Percentiles rank a stretch among this genome's conserved stretches.
phyloP scores from a whole-genome alignment of 2,888 invertebrate species.

The Megastigmus dorsalis region DNA sequence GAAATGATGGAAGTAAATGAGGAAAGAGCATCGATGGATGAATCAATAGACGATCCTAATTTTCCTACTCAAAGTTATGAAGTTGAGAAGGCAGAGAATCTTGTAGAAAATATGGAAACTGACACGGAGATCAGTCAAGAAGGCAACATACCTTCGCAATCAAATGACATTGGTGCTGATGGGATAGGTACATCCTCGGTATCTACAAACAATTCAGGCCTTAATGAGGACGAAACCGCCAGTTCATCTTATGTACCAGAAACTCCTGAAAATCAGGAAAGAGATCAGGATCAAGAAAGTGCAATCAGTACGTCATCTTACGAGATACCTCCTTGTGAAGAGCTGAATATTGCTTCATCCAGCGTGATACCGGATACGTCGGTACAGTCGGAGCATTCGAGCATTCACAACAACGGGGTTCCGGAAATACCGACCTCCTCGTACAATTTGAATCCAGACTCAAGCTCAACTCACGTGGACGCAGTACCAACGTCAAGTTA shows the following conservation, averaged over 20 bases:
- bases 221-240: constrained; percentile 72
- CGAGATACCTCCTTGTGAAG: constrained; percentile 72
- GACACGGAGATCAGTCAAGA: constrained; percentile 68
- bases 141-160: constrained; percentile 70
- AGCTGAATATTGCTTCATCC: constrained; percentile 71
- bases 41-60: constrained; percentile 58
- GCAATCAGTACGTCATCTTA: constrained; percentile 73
- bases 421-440: constrained; percentile 72
- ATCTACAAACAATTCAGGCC: constrained; percentile 66
- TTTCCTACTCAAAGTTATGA: constrained; percentile 72
- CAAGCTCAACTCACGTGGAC: constrained; percentile 68
- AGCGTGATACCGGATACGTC: constrained; percentile 69
- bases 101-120: constrained; percentile 65
- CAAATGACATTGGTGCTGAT: constrained; percentile 68
- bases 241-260: constrained; percentile 72
- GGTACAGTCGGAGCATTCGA: constrained; percentile 65
- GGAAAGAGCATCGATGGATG: constrained; percentile 57
- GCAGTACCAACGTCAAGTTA: constrained; percentile 69
- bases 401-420: constrained; percentile 70
- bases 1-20: constrained; percentile 66
- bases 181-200: constrained; percentile 68
- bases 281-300: constrained; percentile 72
- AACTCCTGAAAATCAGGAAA: constrained; percentile 71
- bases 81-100: constrained; percentile 66
- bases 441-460: constrained; percentile 70